phyloP scores from a whole-genome alignment of 2,113 vertebrate genomes.

The Carassius gibelio region DNA sequence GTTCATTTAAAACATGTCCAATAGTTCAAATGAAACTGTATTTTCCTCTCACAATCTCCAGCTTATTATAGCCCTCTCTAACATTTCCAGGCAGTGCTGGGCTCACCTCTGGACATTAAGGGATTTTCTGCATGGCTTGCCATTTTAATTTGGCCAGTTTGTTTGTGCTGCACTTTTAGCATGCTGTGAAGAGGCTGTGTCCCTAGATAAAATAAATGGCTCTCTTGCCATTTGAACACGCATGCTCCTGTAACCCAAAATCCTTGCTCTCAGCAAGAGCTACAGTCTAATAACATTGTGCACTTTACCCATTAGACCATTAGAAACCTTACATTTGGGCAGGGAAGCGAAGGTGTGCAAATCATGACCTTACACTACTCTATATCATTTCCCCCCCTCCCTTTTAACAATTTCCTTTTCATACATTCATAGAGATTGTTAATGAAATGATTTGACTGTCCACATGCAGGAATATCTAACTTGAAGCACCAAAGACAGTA shows the following conservation, averaged over 20 bases:
- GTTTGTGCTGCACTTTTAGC: conserved; percentile 36
- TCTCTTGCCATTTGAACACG: conserved; percentile 11
- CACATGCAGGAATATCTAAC: neutral
- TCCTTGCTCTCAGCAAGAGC: neutral
- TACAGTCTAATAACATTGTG: neutral
- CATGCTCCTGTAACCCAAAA: conserved; percentile 17
- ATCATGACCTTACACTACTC: neutral
- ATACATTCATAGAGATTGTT: neutral
- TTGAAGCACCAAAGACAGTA: neutral
- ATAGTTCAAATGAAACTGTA: neutral
- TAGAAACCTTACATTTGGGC: neutral
- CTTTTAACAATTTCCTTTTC: neutral
- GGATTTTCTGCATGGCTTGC: conserved; percentile 39
- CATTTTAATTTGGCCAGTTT: conserved; percentile 22
- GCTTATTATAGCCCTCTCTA: neutral
- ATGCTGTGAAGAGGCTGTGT: conserved; percentile 22
- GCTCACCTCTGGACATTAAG: conserved; percentile 14
- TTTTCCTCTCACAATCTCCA: neutral
- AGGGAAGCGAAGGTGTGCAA: neutral
- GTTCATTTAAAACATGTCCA: neutral
- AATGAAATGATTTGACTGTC: neutral
- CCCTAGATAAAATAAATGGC: conserved; percentile 24
- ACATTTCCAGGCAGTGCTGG: neutral
- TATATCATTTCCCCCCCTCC: neutral
- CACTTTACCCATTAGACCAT: neutral